Conservation (phyloP, 2,797 vertebrate species). For the Anableps anableps region DNA sequence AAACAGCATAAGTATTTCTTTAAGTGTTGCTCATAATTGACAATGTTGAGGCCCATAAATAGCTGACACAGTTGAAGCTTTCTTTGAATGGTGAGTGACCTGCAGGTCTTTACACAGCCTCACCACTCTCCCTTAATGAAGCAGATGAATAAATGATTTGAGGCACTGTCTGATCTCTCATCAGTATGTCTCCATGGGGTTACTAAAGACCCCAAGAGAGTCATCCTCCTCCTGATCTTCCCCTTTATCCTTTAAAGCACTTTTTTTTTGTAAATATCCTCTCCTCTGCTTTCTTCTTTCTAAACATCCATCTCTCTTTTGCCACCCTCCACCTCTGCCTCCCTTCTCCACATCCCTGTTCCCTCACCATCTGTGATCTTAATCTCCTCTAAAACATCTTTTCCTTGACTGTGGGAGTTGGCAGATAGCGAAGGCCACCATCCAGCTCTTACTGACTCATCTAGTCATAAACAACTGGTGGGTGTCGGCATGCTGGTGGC, state of each 20-base stretch:
- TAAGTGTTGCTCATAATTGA: slow-evolving; percentile 56
- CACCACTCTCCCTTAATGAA: slow-evolving; percentile 78
- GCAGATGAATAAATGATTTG: slow-evolving; percentile 78
- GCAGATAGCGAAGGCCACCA: slow-evolving; percentile 66
- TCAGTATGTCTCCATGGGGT: slow-evolving; percentile 59
- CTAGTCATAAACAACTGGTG: slow-evolving; percentile 70
- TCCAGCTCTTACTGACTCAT: slow-evolving; percentile 63
- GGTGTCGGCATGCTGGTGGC: slow-evolving; percentile 53
- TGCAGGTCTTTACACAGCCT: slow-evolving; percentile 69
- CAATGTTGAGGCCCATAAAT: slow-evolving; percentile 48
- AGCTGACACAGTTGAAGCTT: slow-evolving; percentile 58
- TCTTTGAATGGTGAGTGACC: slow-evolving; percentile 70
- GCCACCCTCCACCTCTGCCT: slow-evolving; percentile 22
- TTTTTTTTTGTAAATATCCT: slow-evolving; percentile 20
- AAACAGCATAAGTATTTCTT: slow-evolving; percentile 10
- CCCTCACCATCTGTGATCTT: slow-evolving; percentile 48
- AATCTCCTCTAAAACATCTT: slow-evolving; percentile 66
- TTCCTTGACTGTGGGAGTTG: slow-evolving; percentile 55
- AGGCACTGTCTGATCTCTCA: slow-evolving; percentile 59
- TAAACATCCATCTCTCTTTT: slow-evolving; percentile 22
- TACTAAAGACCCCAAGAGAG: slow-evolving; percentile 52
- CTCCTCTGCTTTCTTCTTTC: slow-evolving; percentile 29
- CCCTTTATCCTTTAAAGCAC: slow-evolving; percentile 48
- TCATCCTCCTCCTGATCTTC: slow-evolving; percentile 15
- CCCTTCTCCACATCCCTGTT: slow-evolving; percentile 13